phyloP scores from a whole-genome alignment of 30 jellyfish, hydroid and myxozoan genomes.

The Aurelia aurita complex sp. Pacific region DNA sequence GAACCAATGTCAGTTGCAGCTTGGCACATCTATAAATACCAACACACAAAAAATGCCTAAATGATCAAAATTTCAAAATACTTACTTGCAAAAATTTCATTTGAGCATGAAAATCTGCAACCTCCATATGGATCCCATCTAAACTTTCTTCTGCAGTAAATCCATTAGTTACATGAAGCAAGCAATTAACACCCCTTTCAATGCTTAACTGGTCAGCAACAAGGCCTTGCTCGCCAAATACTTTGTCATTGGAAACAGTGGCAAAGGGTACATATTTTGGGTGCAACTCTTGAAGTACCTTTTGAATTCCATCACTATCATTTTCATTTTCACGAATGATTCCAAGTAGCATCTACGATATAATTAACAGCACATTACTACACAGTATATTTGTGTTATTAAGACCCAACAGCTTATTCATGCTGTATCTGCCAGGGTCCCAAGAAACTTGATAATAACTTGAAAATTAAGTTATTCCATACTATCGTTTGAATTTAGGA shows the following conservation, averaged over 20 bases:
- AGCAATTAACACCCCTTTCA: constrained; percentile 44
- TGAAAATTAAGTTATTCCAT: too few species aligned
- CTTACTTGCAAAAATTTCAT: constrained; percentile 60
- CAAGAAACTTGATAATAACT: too few species aligned
- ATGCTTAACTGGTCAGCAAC: constrained; percentile 60
- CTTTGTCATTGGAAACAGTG: background rate
- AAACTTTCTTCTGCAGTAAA: constrained; percentile 46
- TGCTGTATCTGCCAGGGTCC: too few species aligned
- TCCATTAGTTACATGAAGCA: constrained; percentile 43
- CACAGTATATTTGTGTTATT: too few species aligned
- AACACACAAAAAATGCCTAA: background rate
- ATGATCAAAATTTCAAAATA: too few species aligned
- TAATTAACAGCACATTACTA: too few species aligned
- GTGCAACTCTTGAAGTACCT: constrained; percentile 28
- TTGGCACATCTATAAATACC: too few species aligned
- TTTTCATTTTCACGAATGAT: constrained; percentile 53
- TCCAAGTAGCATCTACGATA: constrained; percentile 39
- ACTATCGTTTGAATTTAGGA: too few species aligned
- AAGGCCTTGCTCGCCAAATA: constrained; percentile 27
- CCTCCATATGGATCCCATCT: constrained; percentile 54
- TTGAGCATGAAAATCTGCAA: constrained; percentile 63
- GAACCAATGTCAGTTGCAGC: too few species aligned
- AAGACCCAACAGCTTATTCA: too few species aligned
- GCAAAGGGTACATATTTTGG: constrained; percentile 35
- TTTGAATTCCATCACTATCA: constrained; percentile 45